Evolutionary conservation across 2,888 invertebrate genomes (phyloP), one percentile per base, ranked within the genome.

Genomic region (Drosophila mayaguana): DNA sequence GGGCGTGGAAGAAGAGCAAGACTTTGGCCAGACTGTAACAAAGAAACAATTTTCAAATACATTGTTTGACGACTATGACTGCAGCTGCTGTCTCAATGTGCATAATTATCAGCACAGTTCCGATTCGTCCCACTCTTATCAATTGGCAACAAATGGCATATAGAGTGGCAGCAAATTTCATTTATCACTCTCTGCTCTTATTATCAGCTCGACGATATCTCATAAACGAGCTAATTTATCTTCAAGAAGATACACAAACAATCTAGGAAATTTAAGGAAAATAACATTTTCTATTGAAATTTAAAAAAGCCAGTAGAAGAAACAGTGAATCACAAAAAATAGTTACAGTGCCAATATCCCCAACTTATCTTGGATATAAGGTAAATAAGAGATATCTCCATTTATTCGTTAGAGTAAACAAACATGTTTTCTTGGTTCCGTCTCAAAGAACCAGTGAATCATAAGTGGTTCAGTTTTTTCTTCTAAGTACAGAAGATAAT

Each of bases 61-160:
- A 42, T 20, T 38, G 40, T 54, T 40, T 54, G 54, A 18, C 12
- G 0, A 28, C 18, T 25, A 18, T 32, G 36, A 28, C 36, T 45
- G 42, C 72, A 51, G 72, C 63, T 50, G 62, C 50, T 59, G 56
- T 51, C 54, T 38, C 38, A 11, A 38, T 45, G 54, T 77, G 75
- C 78, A 63, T 57, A 63, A 69, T 69, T 63, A 78, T 70, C 61
- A 59, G 68, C 55, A 32, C 16, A 59, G 64, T 51, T 68, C n/a
- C 55, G 34, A 54, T 18, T 5, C 22, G n/a, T 45, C 45, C 45
- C 45, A n/a, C 36, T 62, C 70, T 75, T 77, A 79, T 77, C 77
- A 75, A 75, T 75, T 78, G 60, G 57, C 75, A 75, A 65, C 22
- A 25, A 53, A 70, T 69, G 73, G 46, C 59, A 73, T 61, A 69